Base-by-base conservation (phyloP, 2,113 vertebrate species). In the Actinemys pallida region DNA sequence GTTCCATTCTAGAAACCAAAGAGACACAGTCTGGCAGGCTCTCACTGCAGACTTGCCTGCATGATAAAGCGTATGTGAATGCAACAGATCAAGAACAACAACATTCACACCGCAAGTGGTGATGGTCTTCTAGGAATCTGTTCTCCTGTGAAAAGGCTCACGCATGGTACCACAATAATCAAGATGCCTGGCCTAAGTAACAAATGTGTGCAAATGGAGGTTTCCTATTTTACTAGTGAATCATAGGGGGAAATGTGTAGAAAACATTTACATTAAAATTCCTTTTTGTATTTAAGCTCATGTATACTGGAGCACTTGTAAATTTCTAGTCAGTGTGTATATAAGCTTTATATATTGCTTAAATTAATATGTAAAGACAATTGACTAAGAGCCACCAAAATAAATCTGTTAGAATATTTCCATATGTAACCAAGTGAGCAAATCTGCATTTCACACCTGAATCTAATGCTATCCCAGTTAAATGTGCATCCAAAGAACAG, bases 211-310 rank as follows among this genome's bases (percentile, higher is more conserved):
- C 80, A 81, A 94, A 88, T 24, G 39, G 76, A 79, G 42, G 78
- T 52, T 95, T 96, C 84, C 22, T 4, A 53, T 92, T 96, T 93
- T 89, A 79, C 22, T 31, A 86, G 72, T 81, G 75, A 96, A 79
- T 92, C 80, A 89, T 3, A 31, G 39, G 10, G 24, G 39, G 5
- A 16, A 95, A 96, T 39, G 24, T 93, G 50, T 62, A 6, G 1
- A 92, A 93, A 42, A 86, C 16, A 80, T 35, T 87, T 86, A 47
- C 9, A 93, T 83, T 81, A 75, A 93, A 93, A 89, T 72, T 86
- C 47, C 6, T 69, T 85, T 91, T 78, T 87, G 65, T 2, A 0
- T 35, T 78, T 75, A 49, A 50, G 53, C 52, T 78, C 95, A 90
- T 42, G 62, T 45, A 96, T 94, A 97, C 72, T 42, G 22, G 14